Evolutionary conservation across 2,888 invertebrate genomes (phyloP).

Genomic region (Cantharis nigra): DNA sequence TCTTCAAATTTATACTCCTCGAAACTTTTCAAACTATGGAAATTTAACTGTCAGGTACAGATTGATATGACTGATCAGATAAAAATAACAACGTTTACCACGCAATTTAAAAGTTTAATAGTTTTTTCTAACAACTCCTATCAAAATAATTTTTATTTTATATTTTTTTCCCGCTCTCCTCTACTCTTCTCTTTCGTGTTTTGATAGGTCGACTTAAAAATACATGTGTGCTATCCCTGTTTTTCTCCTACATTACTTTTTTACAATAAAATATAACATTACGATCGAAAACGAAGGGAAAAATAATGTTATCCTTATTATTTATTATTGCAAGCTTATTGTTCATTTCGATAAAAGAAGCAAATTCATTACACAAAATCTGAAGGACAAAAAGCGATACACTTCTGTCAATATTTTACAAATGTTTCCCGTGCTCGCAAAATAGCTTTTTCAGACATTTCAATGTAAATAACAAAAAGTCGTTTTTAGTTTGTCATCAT

Average conservation of each 20-base stretch:
- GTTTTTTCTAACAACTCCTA: conserved; percentile 7
- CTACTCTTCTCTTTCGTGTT: not conserved
- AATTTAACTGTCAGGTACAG: conserved; percentile 26
- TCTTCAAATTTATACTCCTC: conserved; percentile 12
- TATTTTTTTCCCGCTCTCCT: not conserved
- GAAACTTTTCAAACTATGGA: conserved; percentile 25
- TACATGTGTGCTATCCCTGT: not conserved
- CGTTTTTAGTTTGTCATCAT: conserved; percentile 4
- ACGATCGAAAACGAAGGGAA: not conserved
- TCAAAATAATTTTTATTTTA: not conserved
- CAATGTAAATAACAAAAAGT: conserved; percentile 15
- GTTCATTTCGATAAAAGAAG: not conserved
- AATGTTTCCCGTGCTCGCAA: conserved; percentile 12
- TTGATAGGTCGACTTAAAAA: not conserved
- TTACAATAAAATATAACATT: not conserved
- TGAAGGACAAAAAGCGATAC: not conserved
- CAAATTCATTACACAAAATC: not conserved
- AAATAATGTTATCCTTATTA: not conserved
- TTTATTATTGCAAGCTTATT: not conserved
- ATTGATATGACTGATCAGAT: conserved; percentile 22
- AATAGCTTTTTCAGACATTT: conserved; percentile 18
- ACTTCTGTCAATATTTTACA: conserved; percentile 10
- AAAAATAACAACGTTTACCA: conserved; percentile 22
- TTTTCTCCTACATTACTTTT: not conserved
- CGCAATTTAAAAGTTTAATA: conserved; percentile 29